A percentile compares a stretch with the other conserved stretches of the same genome.
phyloP scores from a whole-genome alignment of 23 tunicate species.

The Phallusia fumigata region DNA sequence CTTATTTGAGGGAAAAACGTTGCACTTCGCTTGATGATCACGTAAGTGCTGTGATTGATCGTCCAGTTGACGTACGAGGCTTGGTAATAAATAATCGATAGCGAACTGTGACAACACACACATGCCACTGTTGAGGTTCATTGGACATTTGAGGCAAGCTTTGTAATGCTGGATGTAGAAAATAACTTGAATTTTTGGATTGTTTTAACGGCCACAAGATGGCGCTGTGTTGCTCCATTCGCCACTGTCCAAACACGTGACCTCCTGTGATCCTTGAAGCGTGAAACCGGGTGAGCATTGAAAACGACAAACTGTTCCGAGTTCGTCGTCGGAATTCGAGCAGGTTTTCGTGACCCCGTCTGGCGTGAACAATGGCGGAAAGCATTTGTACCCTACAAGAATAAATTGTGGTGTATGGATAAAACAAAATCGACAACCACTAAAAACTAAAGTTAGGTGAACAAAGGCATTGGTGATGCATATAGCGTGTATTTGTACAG shows the following conservation, averaged over 20 bases:
- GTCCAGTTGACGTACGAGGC: too few relatives aligned
- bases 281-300: constrained; percentile 13
- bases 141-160: not conserved
- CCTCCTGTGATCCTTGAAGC: not conserved
- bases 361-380: constrained; percentile 36
- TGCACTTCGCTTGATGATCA: too few relatives aligned
- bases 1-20: too few relatives aligned
- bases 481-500: too few relatives aligned
- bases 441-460: too few relatives aligned
- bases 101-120: too few relatives aligned
- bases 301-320: constrained; percentile 40
- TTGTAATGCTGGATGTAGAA: not conserved
- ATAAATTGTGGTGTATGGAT: not conserved
- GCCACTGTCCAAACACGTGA: constrained; percentile 33
- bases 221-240: constrained; percentile 23
- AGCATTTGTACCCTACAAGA: constrained; percentile 30
- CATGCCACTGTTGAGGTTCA: too few relatives aligned
- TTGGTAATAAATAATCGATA: too few relatives aligned
- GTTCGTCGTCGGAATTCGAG: constrained; percentile 17
- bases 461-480: too few relatives aligned
- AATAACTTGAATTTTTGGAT: not conserved
- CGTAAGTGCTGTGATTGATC: too few relatives aligned
- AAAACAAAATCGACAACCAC: too few relatives aligned
- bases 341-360: constrained; percentile 21
- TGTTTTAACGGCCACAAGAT: constrained; percentile 10